A percentile compares a stretch with the other conserved stretches of the same genome.
Conservation (phyloP, 2,113 vertebrate genomes). For the Morone saxatilis region DNA sequence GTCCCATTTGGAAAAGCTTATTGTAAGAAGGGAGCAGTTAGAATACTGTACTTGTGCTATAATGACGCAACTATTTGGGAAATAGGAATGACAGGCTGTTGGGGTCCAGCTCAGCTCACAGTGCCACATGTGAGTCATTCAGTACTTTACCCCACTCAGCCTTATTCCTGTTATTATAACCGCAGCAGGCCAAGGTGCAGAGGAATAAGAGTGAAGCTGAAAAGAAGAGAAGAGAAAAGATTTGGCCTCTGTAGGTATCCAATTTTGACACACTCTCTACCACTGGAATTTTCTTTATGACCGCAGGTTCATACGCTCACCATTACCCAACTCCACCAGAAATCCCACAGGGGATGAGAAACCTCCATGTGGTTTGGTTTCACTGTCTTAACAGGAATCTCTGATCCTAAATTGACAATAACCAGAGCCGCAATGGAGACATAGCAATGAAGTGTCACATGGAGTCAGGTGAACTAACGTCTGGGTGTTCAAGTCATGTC, state of each 20-base stretch:
- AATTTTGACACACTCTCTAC: slow-evolving; percentile 65
- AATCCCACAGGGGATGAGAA: slow-evolving; percentile 60
- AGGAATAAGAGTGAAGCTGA: slow-evolving; percentile 14
- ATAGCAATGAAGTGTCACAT: slow-evolving; percentile 60
- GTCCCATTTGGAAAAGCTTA: slow-evolving; percentile 28
- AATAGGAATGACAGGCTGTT: slow-evolving; percentile 48
- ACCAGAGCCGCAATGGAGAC: slow-evolving; percentile 65
- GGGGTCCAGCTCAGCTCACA: slow-evolving; percentile 43
- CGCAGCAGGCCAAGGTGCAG: slow-evolving; percentile 24
- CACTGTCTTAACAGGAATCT: slow-evolving; percentile 66
- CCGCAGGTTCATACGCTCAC: slow-evolving; percentile 58
- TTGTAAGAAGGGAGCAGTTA: slow-evolving; percentile 52
- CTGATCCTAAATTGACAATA: slow-evolving; percentile 67
- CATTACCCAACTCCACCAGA: slow-evolving; percentile 65
- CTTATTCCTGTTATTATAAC: slow-evolving; percentile 52
- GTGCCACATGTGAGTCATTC: slow-evolving; percentile 57
- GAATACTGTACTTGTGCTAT: slow-evolving; percentile 40
- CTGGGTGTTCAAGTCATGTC: slow-evolving; percentile 49
- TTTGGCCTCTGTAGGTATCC: slow-evolving; percentile 32
- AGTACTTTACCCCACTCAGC: slow-evolving; percentile 52
- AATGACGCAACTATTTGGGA: slow-evolving; percentile 57
- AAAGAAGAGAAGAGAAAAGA: slow-evolving; percentile 4
- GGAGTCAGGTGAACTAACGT: slow-evolving; percentile 61
- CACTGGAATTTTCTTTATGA: slow-evolving; percentile 60
- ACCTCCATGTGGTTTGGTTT: slow-evolving; percentile 68